phyloP scores from a whole-genome alignment of 1,140 invertebrate species.

The Drosophila tristis region DNA sequence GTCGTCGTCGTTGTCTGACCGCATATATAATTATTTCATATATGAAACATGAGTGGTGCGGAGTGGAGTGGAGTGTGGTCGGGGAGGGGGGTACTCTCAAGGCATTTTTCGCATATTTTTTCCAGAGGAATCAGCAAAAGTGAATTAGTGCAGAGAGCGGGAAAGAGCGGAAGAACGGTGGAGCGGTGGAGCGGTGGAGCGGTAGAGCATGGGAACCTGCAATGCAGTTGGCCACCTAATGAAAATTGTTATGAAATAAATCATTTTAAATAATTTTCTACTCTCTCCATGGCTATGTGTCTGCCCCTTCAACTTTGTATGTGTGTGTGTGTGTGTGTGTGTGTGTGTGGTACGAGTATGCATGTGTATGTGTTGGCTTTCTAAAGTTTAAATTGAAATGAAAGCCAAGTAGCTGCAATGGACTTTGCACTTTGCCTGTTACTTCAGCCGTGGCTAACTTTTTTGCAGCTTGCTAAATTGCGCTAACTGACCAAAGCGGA shows the following conservation, averaged over 20 bases:
- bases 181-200: background rate
- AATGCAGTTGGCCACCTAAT: constrained; percentile 74
- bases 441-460: constrained; percentile 80
- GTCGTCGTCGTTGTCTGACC: constrained; percentile 52
- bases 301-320: background rate
- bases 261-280: constrained; percentile 80
- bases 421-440: constrained; percentile 79
- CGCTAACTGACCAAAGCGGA: constrained; percentile 81
- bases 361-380: constrained; percentile 36
- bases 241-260: constrained; percentile 82
- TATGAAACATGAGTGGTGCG: constrained; percentile 77
- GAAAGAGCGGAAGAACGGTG: background rate
- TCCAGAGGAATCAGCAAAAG: constrained; percentile 71
- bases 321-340: background rate
- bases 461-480: constrained; percentile 81
- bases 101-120: constrained; percentile 63
- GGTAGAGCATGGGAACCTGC: constrained; percentile 46
- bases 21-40: constrained; percentile 81
- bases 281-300: constrained; percentile 41
- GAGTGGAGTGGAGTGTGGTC: too few species aligned
- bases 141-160: constrained; percentile 63
- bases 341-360: background rate
- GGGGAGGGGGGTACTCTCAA: constrained; percentile 29
- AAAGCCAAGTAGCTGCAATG: constrained; percentile 80
- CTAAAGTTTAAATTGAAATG: constrained; percentile 80